phyloP scores from a whole-genome alignment of 2,888 invertebrate species.

The Polyommatus icarus region DNA sequence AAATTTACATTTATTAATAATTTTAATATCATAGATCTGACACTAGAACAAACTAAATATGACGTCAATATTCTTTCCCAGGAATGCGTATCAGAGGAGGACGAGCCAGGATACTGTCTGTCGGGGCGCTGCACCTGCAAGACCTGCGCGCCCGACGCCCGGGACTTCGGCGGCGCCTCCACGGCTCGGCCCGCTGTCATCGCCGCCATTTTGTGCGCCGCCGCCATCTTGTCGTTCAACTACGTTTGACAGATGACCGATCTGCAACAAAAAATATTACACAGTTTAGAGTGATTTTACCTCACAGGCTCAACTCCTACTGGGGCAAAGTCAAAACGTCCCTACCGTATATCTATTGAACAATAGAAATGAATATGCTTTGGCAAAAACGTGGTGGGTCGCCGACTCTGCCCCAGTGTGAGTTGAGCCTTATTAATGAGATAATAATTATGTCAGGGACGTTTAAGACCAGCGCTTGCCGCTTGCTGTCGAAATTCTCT shows the following conservation, averaged over 20 bases:
- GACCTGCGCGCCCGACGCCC: slow-evolving; percentile 67
- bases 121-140: slow-evolving; percentile 71
- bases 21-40: neutral
- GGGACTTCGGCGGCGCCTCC: slow-evolving; percentile 63
- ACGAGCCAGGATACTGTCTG: slow-evolving; percentile 70
- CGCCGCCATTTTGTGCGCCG: slow-evolving; percentile 50
- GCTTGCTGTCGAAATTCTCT: too few relatives aligned
- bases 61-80: slow-evolving; percentile 42
- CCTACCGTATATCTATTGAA: too few relatives aligned
- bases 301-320: neutral
- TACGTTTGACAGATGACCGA: slow-evolving; percentile 1
- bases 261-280: neutral
- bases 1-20: too few relatives aligned
- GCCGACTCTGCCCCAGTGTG: too few relatives aligned
- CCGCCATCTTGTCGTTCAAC: slow-evolving; percentile 52
- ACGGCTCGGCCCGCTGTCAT: slow-evolving; percentile 49
- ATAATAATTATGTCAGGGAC: too few relatives aligned
- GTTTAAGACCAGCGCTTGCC: too few relatives aligned
- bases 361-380: too few relatives aligned
- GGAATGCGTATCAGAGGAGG: slow-evolving; percentile 75
- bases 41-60: neutral
- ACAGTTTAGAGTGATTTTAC: neutral
- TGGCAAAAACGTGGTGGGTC: too few relatives aligned
- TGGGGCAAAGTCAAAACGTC: too few relatives aligned
- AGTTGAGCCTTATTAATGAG: neutral